These are phyloP conservation scores for Tetrapedia diversipes DNA, from an alignment of 2,888 invertebrate species.

Conservation along the genomic window DNA sequence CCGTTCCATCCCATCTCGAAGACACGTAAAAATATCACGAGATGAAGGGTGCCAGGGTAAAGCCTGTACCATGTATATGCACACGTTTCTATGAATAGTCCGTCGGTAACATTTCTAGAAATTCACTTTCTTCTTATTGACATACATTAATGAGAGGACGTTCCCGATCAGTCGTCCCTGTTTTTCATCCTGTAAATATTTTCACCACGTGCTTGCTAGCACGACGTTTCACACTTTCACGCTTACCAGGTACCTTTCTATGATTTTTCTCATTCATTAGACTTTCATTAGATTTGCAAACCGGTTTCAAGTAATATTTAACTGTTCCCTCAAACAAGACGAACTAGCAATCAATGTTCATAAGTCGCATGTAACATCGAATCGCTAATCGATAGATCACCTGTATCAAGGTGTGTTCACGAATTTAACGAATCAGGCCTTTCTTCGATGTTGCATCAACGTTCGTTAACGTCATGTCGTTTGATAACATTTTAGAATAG, in stretches of 20 bases:
- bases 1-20: constrained; percentile 50
- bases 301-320: constrained; percentile 13
- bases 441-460: too few species aligned
- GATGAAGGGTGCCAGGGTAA: constrained; percentile 32
- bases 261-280: background rate
- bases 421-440: background rate
- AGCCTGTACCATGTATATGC: background rate
- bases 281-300: constrained; percentile 13
- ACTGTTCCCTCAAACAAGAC: background rate
- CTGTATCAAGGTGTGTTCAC: background rate
- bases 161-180: background rate
- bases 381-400: background rate
- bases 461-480: too few species aligned
- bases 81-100: constrained; percentile 17
- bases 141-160: constrained; percentile 1
- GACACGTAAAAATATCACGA: constrained; percentile 53
- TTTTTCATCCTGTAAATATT: background rate
- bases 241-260: too few species aligned
- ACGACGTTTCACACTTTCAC: background rate
- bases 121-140: constrained; percentile 42
- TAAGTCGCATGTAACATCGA: background rate
- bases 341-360: background rate
- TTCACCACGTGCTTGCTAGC: background rate
- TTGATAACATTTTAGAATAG: background rate
- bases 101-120: constrained; percentile 17